Evolutionary conservation across 2,797 vertebrate species (phyloP).

Genomic region (Tadarida brasiliensis): DNA sequence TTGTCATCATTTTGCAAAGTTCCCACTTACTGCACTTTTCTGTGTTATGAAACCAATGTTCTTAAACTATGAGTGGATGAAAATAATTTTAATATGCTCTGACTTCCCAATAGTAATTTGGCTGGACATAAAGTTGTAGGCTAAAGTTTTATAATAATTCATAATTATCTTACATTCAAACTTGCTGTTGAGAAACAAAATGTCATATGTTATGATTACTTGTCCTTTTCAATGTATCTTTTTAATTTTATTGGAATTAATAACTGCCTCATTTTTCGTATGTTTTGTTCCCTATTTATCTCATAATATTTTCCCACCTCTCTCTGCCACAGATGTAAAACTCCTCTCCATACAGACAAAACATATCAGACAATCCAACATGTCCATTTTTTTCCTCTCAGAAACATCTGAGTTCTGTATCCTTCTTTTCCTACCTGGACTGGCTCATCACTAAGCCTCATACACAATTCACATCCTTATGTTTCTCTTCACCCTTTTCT

Average conservation of each 20-base stretch:
- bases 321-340: not conserved
- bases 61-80: not conserved
- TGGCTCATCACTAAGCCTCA: not conserved
- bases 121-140: not conserved
- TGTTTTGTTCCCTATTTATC: not conserved
- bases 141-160: not conserved
- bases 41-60: not conserved
- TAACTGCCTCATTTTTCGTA: not conserved
- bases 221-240: not conserved
- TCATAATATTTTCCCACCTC: not conserved
- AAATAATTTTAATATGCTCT: not conserved
- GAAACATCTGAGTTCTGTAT: not conserved
- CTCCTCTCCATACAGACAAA: not conserved
- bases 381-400: not conserved
- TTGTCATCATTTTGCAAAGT: not conserved
- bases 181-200: not conserved
- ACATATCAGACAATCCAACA: not conserved
- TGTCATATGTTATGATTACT: not conserved
- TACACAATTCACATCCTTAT: not conserved
- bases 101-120: not conserved
- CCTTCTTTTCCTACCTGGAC: not conserved
- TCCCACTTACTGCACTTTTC: not conserved
- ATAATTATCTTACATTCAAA: not conserved
- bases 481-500: not conserved
- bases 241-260: not conserved